Percentiles rank a stretch among this genome's conserved stretches.
phyloP scores from a whole-genome alignment of 92 coral and sea anemone species.

The Meandrina meandrites region DNA sequence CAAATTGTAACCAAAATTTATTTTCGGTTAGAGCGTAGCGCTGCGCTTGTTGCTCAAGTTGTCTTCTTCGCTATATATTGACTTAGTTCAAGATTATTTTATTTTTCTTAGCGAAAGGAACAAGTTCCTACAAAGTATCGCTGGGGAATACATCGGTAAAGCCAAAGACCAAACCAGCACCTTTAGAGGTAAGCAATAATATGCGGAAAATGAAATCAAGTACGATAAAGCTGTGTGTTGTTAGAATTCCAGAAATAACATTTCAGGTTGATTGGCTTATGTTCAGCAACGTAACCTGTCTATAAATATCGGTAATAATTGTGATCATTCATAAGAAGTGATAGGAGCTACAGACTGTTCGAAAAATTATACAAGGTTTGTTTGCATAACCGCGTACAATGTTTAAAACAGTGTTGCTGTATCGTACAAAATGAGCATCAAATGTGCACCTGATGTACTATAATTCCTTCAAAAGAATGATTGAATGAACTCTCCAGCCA shows the following conservation, averaged over 20 bases:
- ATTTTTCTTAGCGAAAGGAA: slow-evolving; percentile 74
- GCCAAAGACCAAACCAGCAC: slow-evolving; percentile 84
- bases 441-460: neutral
- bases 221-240: neutral
- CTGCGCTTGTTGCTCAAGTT: neutral
- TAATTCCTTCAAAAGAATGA: too few relatives aligned
- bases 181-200: slow-evolving; percentile 78
- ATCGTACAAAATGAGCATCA: neutral
- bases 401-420: neutral
- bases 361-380: neutral
- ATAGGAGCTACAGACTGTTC: too few relatives aligned
- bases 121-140: slow-evolving; percentile 88
- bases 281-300: neutral
- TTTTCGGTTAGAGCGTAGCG: neutral
- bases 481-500: too few relatives aligned
- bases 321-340: neutral
- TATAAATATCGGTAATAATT: neutral
- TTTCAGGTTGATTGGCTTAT: neutral
- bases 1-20: neutral
- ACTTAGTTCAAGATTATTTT: neutral
- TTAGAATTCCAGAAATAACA: slow-evolving; percentile 34
- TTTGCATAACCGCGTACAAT: neutral
- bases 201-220: neutral
- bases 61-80: slow-evolving; percentile 1
- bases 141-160: slow-evolving; percentile 51